Percentiles rank a stretch among this genome's conserved stretches.
These are phyloP conservation scores for Pammene aurita DNA, from an alignment of 2,888 invertebrate species.

Conservation along the genomic window DNA sequence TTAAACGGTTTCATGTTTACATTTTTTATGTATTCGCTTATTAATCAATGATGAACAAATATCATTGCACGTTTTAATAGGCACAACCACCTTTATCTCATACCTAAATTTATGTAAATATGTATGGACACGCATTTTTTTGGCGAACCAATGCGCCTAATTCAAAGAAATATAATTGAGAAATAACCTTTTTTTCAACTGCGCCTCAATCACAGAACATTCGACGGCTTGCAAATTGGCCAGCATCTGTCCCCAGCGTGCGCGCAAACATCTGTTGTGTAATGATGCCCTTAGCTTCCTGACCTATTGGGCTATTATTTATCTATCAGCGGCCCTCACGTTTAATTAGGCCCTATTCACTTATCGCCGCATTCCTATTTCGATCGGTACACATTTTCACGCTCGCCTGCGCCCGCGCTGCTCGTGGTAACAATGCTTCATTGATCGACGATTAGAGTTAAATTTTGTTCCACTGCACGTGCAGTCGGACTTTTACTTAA, in stretches of 20 bases:
- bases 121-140: too few relatives aligned
- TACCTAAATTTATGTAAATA: too few relatives aligned
- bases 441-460: slow-evolving; percentile 64
- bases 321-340: slow-evolving; percentile 65
- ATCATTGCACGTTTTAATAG: background rate
- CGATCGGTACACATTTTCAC: slow-evolving; percentile 70
- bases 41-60: background rate
- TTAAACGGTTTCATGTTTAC: slow-evolving; percentile 8
- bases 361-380: slow-evolving; percentile 72
- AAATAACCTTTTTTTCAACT: slow-evolving; percentile 44
- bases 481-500: slow-evolving; percentile 37
- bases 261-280: slow-evolving; percentile 46
- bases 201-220: slow-evolving; percentile 49
- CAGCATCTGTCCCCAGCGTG: slow-evolving; percentile 67
- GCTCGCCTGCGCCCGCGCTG: slow-evolving; percentile 61
- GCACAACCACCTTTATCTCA: too few relatives aligned
- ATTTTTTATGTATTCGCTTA: background rate
- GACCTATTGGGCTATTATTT: slow-evolving; percentile 64
- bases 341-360: slow-evolving; percentile 79
- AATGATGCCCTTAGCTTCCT: slow-evolving; percentile 59
- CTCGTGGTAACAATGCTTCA: slow-evolving; percentile 55
- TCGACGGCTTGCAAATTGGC: slow-evolving; percentile 38
- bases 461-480: slow-evolving; percentile 51
- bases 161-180: background rate
- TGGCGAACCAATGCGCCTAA: too few relatives aligned